phyloP scores from a whole-genome alignment of 2,113 vertebrate genomes.

The human (Homo sapiens) region GRCh38 chr13:91283001-91283500 shows the following conservation, averaged over 20 bases:
- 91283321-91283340: background rate
- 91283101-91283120: background rate
- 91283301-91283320: fast-evolving
- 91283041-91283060: background rate
- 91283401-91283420: too few species aligned
- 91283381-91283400: background rate
- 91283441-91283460: background rate
- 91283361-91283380: background rate
- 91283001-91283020: background rate
- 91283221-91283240: background rate
- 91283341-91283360: background rate
- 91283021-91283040: background rate
- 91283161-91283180: background rate
- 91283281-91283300: background rate
- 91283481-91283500: background rate
- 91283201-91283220: background rate
- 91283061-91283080: background rate
- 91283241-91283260: background rate
- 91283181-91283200: background rate
- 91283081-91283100: background rate
- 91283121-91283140: too few species aligned
- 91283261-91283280: background rate
- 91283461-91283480: background rate
- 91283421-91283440: background rate
- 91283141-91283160: background rate